phyloP scores from a whole-genome alignment of 53 echinoderm and acorn worm genomes.

The Paracentrotus lividus region DNA sequence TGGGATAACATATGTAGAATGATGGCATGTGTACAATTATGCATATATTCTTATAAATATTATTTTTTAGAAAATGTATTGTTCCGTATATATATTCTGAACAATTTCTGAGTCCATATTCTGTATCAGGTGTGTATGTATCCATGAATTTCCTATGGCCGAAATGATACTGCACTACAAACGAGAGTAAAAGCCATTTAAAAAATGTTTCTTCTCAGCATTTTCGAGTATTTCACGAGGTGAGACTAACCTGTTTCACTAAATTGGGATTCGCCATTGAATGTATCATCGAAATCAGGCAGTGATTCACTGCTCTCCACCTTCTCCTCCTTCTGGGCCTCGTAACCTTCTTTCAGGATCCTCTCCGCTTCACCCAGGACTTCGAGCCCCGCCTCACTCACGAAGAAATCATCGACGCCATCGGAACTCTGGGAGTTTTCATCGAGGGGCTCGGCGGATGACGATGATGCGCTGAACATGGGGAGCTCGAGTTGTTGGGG shows the following conservation, averaged over 20 bases:
- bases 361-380: constrained; percentile 55
- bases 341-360: constrained; percentile 54
- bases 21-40: too few relatives aligned
- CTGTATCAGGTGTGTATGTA: too few relatives aligned
- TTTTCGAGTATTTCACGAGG: too few relatives aligned
- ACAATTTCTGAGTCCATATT: too few relatives aligned
- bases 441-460: neutral
- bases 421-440: constrained; percentile 14
- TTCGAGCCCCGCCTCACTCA: constrained; percentile 58
- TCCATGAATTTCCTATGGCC: too few relatives aligned
- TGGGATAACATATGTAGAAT: too few relatives aligned
- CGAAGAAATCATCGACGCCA: constrained; percentile 9
- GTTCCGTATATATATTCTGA: too few relatives aligned
- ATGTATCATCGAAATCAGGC: constrained; percentile 54
- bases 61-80: too few relatives aligned
- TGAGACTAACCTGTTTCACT: constrained; percentile 35
- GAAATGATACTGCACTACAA: too few relatives aligned
- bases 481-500: constrained; percentile 43
- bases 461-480: constrained; percentile 55
- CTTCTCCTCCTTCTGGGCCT: neutral
- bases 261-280: neutral
- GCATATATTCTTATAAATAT: too few relatives aligned
- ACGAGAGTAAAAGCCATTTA: too few relatives aligned
- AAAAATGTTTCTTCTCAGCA: too few relatives aligned
- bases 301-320: constrained; percentile 65